Conservation (phyloP, 2,888 invertebrate species). For the Noctua fimbriata region DNA sequence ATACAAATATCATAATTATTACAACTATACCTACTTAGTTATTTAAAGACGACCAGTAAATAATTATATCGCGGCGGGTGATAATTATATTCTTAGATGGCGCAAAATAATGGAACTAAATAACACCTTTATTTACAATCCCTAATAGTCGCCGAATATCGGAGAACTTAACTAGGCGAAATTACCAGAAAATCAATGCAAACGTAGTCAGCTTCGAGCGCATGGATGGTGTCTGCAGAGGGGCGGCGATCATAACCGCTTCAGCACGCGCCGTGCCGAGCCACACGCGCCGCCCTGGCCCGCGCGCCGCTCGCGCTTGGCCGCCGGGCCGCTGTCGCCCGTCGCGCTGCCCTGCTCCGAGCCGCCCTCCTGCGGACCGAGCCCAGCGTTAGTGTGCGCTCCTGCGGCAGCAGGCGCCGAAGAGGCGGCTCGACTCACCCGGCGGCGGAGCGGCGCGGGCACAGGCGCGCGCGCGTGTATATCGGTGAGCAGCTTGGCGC, state of each 20-base stretch:
- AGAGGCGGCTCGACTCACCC: slow-evolving; percentile 4
- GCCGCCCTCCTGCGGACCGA: slow-evolving; percentile 82
- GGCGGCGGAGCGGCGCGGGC: slow-evolving; percentile 76
- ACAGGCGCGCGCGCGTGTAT: slow-evolving; percentile 81
- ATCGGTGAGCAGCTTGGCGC: slow-evolving; percentile 86
- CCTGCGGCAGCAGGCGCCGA: slow-evolving; percentile 22
- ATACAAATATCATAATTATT: slow-evolving; percentile 63
- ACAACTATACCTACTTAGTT: slow-evolving; percentile 56
- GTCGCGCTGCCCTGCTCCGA: slow-evolving; percentile 71
- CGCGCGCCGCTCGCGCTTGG: slow-evolving; percentile 93
- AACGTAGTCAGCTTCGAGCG: slow-evolving; percentile 18
- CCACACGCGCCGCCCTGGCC: neutral
- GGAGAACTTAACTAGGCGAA: slow-evolving; percentile 11
- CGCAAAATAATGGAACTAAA: slow-evolving; percentile 39
- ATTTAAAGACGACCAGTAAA: slow-evolving; percentile 33
- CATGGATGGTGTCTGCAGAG: neutral
- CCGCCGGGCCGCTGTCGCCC: slow-evolving; percentile 90
- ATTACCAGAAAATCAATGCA: slow-evolving; percentile 27
- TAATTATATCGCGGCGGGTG: slow-evolving; percentile 30
- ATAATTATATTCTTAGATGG: slow-evolving; percentile 16
- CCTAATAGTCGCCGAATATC: slow-evolving; percentile 12
- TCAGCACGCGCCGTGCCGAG: slow-evolving; percentile 57
- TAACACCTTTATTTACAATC: slow-evolving; percentile 50
- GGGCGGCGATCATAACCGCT: slow-evolving; percentile 57
- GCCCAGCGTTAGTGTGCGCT: neutral